Base-by-base conservation (phyloP, 2,888 invertebrate species). In the Oxyteleia sp. region DNA sequence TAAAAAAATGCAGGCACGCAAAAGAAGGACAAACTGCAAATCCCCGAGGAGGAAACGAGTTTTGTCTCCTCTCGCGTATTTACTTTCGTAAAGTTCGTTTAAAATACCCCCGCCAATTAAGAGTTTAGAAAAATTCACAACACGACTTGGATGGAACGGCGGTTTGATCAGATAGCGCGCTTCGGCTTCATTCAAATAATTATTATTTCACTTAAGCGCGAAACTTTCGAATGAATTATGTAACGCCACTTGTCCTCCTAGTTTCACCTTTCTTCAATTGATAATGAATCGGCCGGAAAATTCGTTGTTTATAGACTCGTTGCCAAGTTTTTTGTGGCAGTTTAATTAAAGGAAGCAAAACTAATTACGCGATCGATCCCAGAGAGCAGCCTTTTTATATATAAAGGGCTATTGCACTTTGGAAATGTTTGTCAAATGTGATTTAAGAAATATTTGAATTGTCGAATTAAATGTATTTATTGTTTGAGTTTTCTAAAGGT, bases 121-220 rank as follows among this genome's bases (percentile, higher is more conserved):
- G 59, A 74, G 74, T 72, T 81, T 68, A 47, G 59, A 74, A 68
- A 74, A 81, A 68, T 61, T 32, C 64, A 51, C 69, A 55, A 79
- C 47, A 68, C 26, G 57, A 61, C 53, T 53, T 38, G 64, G 41
- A 55, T 53, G 23, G 10, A 55, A 20, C 29, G 38, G 20, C 68
- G 8, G 45, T 43, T 55, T 55, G 53, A 81, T 72, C 59, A 68
- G 61, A 61, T 68, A 72, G 66, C 57, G 45, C 53, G 64, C 38
- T 71, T 63, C 35, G 64, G 59, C 66, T 79, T 71, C 45, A 41
- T 66, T 59, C 35, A 43, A 57, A 51, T 66, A 59, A 72, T 66
- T 59, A 66, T 80, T 72, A 71, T 59, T 72, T 66, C 66, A 51
- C 38, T 72, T 53, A 66, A 72, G 32, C 64, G 47, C 20, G 26